These are phyloP conservation scores for Tetragonisca angustula DNA, from an alignment of 2,888 invertebrate genomes.

Conservation along the genomic window DNA sequence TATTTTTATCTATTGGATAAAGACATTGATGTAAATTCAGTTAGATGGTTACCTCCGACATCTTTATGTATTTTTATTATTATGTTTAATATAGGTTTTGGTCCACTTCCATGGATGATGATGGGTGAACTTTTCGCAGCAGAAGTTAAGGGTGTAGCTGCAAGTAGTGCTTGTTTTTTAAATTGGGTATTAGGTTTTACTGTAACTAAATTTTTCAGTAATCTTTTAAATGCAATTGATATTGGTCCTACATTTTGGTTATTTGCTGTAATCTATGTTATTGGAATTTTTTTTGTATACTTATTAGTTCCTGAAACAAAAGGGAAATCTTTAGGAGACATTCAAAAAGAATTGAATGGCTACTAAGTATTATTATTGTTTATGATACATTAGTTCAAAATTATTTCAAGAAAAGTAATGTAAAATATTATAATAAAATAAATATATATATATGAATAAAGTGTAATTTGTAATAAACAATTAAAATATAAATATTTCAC, in stretches of 20 bases:
- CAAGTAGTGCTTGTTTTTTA: constrained; percentile 91
- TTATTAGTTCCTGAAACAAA: constrained; percentile 87
- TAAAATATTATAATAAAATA: not conserved
- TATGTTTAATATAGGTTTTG: constrained; percentile 93
- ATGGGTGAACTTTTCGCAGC: constrained; percentile 92
- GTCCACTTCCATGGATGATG: constrained; percentile 95
- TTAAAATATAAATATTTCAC: not conserved
- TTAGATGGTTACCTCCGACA: constrained; percentile 91
- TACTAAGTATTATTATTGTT: not conserved
- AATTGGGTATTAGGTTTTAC: constrained; percentile 94
- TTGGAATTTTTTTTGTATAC: constrained; percentile 89
- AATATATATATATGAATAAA: not conserved
- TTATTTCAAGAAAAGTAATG: not conserved
- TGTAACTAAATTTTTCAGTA: constrained; percentile 90
- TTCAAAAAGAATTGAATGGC: constrained; percentile 82
- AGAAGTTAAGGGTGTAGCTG: constrained; percentile 91
- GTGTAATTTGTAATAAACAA: not conserved
- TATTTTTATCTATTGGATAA: constrained; percentile 86
- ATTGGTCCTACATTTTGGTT: constrained; percentile 90
- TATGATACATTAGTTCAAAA: not conserved
- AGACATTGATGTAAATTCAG: constrained; percentile 82
- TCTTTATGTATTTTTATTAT: constrained; percentile 91
- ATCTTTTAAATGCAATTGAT: constrained; percentile 79
- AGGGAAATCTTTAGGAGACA: constrained; percentile 84
- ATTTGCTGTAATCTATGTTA: constrained; percentile 88